Evolutionary conservation across 2,888 invertebrate genomes (phyloP), one percentile per base, ranked within the genome.

Genomic region (Campoplex capitator): DNA sequence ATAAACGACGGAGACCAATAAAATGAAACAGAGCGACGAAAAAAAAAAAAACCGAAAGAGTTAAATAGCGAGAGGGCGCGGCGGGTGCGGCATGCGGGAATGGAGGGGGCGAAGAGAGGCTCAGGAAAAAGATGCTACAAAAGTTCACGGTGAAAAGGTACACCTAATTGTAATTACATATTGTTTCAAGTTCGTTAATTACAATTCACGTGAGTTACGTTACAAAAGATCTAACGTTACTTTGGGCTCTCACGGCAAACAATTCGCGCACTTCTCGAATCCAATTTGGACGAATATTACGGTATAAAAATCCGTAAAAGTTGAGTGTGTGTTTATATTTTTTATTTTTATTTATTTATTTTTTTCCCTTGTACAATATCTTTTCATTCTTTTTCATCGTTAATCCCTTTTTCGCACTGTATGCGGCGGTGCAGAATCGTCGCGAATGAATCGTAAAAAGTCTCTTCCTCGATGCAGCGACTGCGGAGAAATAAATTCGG

Each of bases 181-280:
- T 86, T 86, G 83, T 86, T 86, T 32, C 42, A 58, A 71, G 79
- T 77, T 83, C 38, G 80, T 80, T 86, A 83, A 86, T 86, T 80
- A 74, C 42, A 79, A 86, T 83, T 83, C 73, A 32, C 70, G 70
- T n/a, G n/a, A 65, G 74, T 80, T 84, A 83, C 83, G 71, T 71
- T 79, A 65, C 45, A 54, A 78, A 51, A 67, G 51, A 51, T 78
- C 28, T 79, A 79, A 79, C 79, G 79, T 79, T 79, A 79, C 79
- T 70, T 71, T 79, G 18, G 58, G 48, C 62, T 86, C 85, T 79
- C 85, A 86, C 85, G 78, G 73, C 28, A 70, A 79, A 84, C 75
- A 74, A 79, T 84, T 48, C 74, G 74, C 67, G 54, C 58, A 13
- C 54, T 62, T 28, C 68, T 78, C 67, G 35, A 62, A 83, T 71